These are phyloP conservation scores for Acinonyx jubatus DNA, from an alignment of 2,113 vertebrate species.

Conservation along the genomic window DNA sequence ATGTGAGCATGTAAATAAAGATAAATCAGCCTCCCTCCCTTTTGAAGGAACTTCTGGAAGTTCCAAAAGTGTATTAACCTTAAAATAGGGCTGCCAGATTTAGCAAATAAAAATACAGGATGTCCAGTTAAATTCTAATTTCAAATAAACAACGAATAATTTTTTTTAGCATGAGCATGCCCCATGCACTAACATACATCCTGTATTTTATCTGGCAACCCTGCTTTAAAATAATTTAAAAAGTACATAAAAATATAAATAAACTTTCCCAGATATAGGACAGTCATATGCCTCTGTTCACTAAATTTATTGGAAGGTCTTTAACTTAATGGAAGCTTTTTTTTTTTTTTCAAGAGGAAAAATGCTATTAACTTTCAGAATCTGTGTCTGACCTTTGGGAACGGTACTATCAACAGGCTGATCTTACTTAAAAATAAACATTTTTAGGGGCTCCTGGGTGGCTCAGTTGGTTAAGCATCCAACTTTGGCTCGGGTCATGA, in stretches of 20 bases:
- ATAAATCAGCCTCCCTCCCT: background rate
- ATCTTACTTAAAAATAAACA: background rate
- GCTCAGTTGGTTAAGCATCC: too few species aligned
- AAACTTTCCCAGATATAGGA: background rate
- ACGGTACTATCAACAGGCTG: background rate
- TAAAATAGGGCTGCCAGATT: background rate
- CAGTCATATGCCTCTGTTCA: background rate
- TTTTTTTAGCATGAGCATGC: background rate
- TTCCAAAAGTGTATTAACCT: background rate
- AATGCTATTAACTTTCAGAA: background rate
- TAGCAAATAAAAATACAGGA: constrained; percentile 38
- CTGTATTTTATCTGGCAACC: background rate
- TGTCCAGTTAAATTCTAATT: background rate
- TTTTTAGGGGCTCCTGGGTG: too few species aligned
- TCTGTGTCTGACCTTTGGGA: constrained; percentile 30
- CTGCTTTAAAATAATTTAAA: constrained; percentile 40
- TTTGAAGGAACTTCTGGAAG: background rate
- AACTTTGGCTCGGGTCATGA: too few species aligned
- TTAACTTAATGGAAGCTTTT: background rate
- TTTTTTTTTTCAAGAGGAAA: background rate
- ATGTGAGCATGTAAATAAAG: background rate
- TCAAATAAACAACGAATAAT: background rate
- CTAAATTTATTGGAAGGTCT: constrained; percentile 38
- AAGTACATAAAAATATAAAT: constrained; percentile 28
- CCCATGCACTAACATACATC: background rate